These are phyloP conservation scores for Periophthalmus magnuspinnatus DNA, from an alignment of 2,797 vertebrate species.

Conservation along the genomic window DNA sequence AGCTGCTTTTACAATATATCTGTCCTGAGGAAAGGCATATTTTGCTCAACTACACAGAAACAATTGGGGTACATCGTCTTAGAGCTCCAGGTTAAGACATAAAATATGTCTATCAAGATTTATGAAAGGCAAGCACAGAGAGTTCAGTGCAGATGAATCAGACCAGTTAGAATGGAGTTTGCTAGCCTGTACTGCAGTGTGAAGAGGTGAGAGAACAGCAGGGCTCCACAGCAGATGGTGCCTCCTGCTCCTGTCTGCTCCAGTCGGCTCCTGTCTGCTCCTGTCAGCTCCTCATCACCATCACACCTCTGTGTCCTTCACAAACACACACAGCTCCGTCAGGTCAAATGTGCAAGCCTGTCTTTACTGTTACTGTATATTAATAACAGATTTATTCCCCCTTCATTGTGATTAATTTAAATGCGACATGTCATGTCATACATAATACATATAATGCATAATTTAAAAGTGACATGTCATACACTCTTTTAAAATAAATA, in stretches of 20 bases:
- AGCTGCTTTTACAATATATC: no score
- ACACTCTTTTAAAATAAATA: no score
- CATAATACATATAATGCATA: no score
- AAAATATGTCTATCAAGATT: no score
- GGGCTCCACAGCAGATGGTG: slow-evolving; percentile 75
- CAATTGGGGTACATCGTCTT: no score
- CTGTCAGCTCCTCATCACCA: slow-evolving; percentile 46
- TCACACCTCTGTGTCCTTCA: slow-evolving; percentile 48
- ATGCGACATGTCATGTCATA: no score
- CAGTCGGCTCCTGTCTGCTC: slow-evolving; percentile 44
- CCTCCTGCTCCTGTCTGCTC: slow-evolving; percentile 63
- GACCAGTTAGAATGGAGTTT: not conserved
- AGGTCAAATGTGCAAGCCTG: not conserved
- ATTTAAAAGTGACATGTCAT: no score
- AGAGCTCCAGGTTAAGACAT: no score
- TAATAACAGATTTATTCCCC: not conserved
- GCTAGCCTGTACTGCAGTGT: slow-evolving; percentile 2
- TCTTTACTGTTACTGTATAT: not conserved
- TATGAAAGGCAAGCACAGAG: not conserved
- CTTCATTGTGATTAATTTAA: no score
- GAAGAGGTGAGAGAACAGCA: slow-evolving; percentile 67
- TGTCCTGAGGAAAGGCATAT: no score
- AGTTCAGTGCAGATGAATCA: not conserved
- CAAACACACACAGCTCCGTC: not conserved
- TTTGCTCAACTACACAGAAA: no score